A percentile compares a stretch with the other conserved stretches of the same genome.
These are phyloP conservation scores for Periophthalmodon schlosseri DNA, from an alignment of 2,113 vertebrate species.

Conservation along the genomic window DNA sequence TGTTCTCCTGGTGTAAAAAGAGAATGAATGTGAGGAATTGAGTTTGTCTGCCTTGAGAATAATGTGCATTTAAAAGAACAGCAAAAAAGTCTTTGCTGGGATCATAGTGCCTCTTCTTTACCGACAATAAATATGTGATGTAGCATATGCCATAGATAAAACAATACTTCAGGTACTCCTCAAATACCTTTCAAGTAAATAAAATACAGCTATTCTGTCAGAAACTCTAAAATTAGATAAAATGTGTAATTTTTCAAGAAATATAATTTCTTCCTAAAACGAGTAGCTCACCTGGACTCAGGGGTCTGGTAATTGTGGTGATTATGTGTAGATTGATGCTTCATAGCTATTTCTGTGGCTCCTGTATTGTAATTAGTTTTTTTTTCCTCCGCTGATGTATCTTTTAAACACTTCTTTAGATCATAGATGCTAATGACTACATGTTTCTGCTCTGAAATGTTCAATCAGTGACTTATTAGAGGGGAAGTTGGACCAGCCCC, in stretches of 20 bases:
- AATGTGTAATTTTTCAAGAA: constrained; percentile 35
- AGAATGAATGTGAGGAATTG: no score
- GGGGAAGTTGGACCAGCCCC: constrained; percentile 59
- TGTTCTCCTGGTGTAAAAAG: neutral
- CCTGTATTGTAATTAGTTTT: constrained; percentile 70
- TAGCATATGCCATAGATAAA: neutral
- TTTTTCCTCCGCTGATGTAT: constrained; percentile 50
- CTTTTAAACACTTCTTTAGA: constrained; percentile 67
- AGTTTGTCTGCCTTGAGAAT: no score
- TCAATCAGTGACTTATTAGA: constrained; percentile 74
- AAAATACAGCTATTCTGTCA: neutral
- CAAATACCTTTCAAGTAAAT: neutral
- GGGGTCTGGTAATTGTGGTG: constrained; percentile 67
- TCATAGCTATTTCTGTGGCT: constrained; percentile 67
- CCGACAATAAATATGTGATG: neutral
- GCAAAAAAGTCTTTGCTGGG: neutral
- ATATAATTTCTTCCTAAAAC: constrained; percentile 46
- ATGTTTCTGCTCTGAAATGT: constrained; percentile 73
- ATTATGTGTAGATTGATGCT: constrained; percentile 71
- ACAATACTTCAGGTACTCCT: neutral
- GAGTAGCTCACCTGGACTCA: constrained; percentile 38
- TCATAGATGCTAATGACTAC: constrained; percentile 67
- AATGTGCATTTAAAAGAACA: neutral
- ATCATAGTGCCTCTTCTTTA: neutral
- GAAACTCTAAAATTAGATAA: constrained; percentile 19